Conservation (phyloP, 2,888 invertebrate species). For the Heliothis peltigera region DNA sequence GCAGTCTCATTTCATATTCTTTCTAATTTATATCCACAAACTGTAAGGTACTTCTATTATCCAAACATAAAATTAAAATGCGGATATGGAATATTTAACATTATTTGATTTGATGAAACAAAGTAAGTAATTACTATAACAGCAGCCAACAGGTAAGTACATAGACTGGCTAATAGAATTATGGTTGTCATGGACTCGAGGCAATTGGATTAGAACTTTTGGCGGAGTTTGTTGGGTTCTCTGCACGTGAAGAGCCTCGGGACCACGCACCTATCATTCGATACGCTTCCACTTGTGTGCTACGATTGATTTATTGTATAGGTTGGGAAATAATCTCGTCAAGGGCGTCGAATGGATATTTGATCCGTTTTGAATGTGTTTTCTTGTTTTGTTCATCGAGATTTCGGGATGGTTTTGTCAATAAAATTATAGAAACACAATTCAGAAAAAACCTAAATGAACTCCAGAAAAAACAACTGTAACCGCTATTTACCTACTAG, state of each 20-base stretch:
- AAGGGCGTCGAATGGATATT: neutral
- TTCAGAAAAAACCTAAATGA: too few species aligned
- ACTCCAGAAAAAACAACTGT: too few species aligned
- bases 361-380: too few species aligned
- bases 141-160: slow-evolving; percentile 50
- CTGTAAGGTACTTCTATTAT: too few species aligned
- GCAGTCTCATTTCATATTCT: too few species aligned
- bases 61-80: neutral
- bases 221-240: slow-evolving; percentile 79
- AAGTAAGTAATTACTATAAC: slow-evolving; percentile 55
- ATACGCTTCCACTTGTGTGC: slow-evolving; percentile 68
- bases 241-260: slow-evolving; percentile 69
- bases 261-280: slow-evolving; percentile 67
- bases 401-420: too few species aligned
- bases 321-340: neutral
- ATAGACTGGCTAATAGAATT: slow-evolving; percentile 71
- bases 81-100: slow-evolving; percentile 3
- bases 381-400: too few species aligned
- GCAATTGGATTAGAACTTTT: slow-evolving; percentile 84
- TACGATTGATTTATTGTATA: slow-evolving; percentile 25
- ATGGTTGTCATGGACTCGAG: slow-evolving; percentile 69
- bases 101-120: slow-evolving; percentile 25
- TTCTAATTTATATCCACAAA: too few species aligned
- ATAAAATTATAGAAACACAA: too few species aligned
- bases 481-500: too few species aligned